These are phyloP conservation scores for Falco biarmicus DNA, from an alignment of 2,797 vertebrate species.

Conservation along the genomic window DNA sequence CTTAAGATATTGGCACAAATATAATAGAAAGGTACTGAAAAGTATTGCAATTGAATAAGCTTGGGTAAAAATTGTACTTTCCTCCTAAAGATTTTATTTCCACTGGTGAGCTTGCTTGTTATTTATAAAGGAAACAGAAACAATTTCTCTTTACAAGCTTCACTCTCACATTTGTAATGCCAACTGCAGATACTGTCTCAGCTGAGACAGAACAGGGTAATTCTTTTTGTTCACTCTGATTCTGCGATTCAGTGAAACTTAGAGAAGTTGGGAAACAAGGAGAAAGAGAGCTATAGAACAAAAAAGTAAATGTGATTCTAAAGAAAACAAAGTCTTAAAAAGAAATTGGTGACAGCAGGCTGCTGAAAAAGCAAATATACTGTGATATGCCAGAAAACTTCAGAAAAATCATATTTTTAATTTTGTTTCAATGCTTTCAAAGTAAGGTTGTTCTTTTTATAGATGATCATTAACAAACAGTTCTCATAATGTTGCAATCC, in stretches of 20 bases:
- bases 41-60: background rate
- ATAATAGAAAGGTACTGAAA: background rate
- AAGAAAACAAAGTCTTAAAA: background rate
- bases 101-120: background rate
- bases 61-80: background rate
- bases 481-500: background rate
- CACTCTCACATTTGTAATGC: background rate
- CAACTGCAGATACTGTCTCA: background rate
- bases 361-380: background rate
- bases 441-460: background rate
- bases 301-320: background rate
- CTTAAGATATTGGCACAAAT: background rate
- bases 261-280: background rate
- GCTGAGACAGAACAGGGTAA: background rate
- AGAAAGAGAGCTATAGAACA: background rate
- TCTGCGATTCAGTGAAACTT: background rate
- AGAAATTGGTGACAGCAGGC: background rate
- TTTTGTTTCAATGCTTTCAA: background rate
- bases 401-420: background rate
- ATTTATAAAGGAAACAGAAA: background rate
- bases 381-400: background rate
- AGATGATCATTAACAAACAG: background rate
- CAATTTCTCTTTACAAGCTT: background rate
- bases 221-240: conserved; percentile 2
- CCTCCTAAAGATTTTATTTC: background rate